Evolutionary conservation across 2,888 invertebrate species (phyloP).

Genomic region (Cyaniris semiargus): DNA sequence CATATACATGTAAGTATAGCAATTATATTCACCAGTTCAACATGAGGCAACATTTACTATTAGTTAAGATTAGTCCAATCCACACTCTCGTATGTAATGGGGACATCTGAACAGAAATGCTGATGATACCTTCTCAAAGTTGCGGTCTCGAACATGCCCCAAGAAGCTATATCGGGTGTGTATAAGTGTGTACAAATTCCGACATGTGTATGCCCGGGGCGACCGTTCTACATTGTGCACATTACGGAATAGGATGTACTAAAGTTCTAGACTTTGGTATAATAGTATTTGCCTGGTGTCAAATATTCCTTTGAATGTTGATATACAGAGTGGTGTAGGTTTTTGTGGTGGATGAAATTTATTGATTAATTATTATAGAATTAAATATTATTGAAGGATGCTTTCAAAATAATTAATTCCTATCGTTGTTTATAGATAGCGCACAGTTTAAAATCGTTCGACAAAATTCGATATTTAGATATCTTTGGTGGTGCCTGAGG

Average conservation of each 20-base stretch:
- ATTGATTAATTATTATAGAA: too few species aligned
- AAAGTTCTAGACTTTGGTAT: not conserved
- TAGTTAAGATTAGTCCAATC: not conserved
- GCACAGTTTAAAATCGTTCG: too few species aligned
- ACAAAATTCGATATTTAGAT: too few species aligned
- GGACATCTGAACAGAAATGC: not conserved
- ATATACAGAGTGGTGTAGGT: not conserved
- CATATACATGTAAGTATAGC: too few species aligned
- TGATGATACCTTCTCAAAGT: slow-evolving; percentile 19
- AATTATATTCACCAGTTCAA: not conserved
- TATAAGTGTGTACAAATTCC: slow-evolving; percentile 14
- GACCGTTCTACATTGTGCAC: not conserved
- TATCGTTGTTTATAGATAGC: too few species aligned
- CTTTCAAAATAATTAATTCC: too few species aligned
- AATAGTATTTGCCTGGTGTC: not conserved
- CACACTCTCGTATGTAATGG: not conserved
- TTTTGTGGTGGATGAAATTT: not conserved
- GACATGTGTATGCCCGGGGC: slow-evolving; percentile 13
- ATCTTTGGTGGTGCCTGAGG: too few species aligned
- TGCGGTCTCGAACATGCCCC: slow-evolving; percentile 1
- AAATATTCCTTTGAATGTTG: not conserved
- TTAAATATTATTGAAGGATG: too few species aligned
- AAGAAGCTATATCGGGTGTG: slow-evolving; percentile 25
- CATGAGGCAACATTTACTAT: not conserved
- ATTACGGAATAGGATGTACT: slow-evolving; percentile 1